Conservation (phyloP, 2,797 vertebrate species). For the Lacerta viridis region DNA sequence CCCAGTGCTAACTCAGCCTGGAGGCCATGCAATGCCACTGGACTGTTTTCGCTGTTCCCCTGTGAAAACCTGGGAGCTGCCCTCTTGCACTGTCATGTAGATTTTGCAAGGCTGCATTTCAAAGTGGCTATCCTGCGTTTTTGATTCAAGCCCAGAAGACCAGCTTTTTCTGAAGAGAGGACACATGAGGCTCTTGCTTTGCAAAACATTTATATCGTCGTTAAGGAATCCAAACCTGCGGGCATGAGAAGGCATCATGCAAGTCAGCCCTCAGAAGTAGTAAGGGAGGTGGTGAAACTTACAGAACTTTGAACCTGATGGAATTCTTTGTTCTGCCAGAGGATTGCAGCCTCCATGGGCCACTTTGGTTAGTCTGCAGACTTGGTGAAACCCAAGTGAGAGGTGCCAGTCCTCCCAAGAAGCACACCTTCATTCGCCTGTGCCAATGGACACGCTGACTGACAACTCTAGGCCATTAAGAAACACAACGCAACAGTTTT, state of each 20-base stretch:
- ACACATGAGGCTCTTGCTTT: no score
- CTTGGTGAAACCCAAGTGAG: neutral
- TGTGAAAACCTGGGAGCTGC: neutral
- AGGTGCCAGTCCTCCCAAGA: neutral
- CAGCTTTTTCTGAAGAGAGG: neutral
- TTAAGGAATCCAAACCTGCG: no score
- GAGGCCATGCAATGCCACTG: neutral
- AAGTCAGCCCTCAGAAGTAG: neutral
- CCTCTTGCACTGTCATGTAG: fast-evolving
- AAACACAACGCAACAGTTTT: neutral
- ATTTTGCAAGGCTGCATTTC: neutral
- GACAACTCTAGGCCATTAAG: neutral
- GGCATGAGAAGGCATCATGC: no score
- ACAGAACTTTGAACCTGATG: no score
- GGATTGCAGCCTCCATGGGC: neutral
- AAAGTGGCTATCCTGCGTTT: neutral
- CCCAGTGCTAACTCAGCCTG: no score
- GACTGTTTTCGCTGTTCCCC: neutral
- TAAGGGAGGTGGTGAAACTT: neutral
- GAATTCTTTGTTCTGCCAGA: neutral
- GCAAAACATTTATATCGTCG: no score
- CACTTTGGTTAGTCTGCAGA: no score
- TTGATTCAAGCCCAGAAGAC: neutral
- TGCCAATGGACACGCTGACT: no score
- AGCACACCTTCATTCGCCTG: neutral